Evolutionary conservation across 2,888 invertebrate genomes (phyloP), one percentile per base, ranked within the genome.

Genomic region (Flexamia atlantica): DNA sequence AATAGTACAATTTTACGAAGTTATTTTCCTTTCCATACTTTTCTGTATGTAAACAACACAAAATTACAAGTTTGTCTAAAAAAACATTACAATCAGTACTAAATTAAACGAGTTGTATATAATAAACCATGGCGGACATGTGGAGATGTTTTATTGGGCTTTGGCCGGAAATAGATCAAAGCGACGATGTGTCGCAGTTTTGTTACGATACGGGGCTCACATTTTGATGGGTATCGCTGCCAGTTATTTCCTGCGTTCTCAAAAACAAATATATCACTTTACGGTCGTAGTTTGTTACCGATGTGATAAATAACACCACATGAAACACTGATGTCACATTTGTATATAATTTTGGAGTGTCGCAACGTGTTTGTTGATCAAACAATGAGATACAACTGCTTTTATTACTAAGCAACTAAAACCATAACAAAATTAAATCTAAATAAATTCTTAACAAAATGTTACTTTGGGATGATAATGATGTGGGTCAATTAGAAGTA

Each of bases 81-180:
- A n/a, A n/a, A n/a, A n/a, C n/a, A n/a, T n/a, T 36, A 36, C 36
- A 36, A 36, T 36, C 36, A 9, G 36, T 7, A 23, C 3, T 53
- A 64, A 64, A 64, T 64, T 28, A 30, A 28, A 64, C 64, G 28
- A 14, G 64, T 2, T 28, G 64, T 4, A 64, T 9, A 30, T 64
- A 64, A 64, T 64, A 64, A 64, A 64, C 28, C 64, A 12, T 17
- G 14, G 64, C 7, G 53, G 14, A 53, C 53, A 57, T 57, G 64
- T 4, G 64, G 64, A 64, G 64, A 64, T 64, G 64, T 64, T 64
- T 64, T 64, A 64, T 64, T 64, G 30, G 28, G 7, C 64, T 64
- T 64, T 64, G 28, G 64, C 28, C 64, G 64, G 64, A 64, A 64
- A 64, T 64, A 64, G 64, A 64, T 64, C 64, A 64, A 64, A 64